These are phyloP conservation scores for Myripristis murdjan DNA, from an alignment of 2,797 vertebrate species.

Conservation along the genomic window DNA sequence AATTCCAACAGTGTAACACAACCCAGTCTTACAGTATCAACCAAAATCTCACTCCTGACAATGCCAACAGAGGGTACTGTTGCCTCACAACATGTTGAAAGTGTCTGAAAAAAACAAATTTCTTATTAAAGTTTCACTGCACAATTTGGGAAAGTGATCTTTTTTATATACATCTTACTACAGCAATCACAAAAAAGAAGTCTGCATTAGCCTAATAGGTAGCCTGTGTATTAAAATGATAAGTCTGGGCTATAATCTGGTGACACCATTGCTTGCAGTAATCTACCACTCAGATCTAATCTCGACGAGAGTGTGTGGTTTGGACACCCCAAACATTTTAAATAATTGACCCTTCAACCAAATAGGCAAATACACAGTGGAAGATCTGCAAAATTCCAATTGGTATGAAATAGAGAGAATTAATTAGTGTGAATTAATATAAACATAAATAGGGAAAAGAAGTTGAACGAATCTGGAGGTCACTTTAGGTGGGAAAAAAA, in stretches of 20 bases:
- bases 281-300: too few species aligned
- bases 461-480: too few species aligned
- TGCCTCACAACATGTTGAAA: constrained; percentile 77
- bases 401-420: neutral
- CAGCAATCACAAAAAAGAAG: neutral
- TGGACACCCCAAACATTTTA: too few species aligned
- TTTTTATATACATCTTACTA: neutral
- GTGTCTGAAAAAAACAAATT: constrained; percentile 37
- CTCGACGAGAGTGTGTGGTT: too few species aligned
- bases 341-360: too few species aligned
- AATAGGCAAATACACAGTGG: neutral
- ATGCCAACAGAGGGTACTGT: constrained; percentile 85
- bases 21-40: constrained; percentile 27
- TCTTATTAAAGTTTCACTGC: neutral
- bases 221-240: too few species aligned
- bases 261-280: too few species aligned
- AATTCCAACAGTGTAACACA: constrained; percentile 52
- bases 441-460: neutral
- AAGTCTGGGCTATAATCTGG: too few species aligned
- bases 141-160: constrained; percentile 26
- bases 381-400: neutral
- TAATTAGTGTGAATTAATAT: neutral
- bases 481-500: too few species aligned
- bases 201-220: too few species aligned
- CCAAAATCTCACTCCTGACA: constrained; percentile 47